phyloP scores from a whole-genome alignment of 2,113 vertebrate genomes.

The Planiliza haematocheilus region DNA sequence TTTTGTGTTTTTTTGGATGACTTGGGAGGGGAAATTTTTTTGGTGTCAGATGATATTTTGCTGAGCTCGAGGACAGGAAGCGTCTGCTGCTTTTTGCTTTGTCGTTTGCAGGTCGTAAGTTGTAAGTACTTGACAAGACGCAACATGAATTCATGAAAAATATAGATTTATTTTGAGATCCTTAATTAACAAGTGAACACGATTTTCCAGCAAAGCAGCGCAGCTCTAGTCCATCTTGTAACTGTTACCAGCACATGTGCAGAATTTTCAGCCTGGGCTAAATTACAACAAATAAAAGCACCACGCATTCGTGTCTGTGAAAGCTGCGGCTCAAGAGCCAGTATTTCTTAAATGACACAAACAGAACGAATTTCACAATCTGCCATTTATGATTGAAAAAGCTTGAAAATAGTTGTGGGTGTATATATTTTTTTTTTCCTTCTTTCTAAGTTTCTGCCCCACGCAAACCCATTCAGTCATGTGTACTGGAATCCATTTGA shows the following conservation, averaged over 20 bases:
- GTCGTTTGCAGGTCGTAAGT: too few relatives aligned
- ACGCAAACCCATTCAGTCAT: not conserved
- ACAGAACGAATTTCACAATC: slow-evolving; percentile 41
- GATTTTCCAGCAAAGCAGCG: slow-evolving; percentile 13
- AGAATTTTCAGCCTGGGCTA: slow-evolving; percentile 23
- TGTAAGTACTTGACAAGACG: not conserved
- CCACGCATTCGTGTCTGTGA: slow-evolving; percentile 20
- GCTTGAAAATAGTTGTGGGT: slow-evolving; percentile 39
- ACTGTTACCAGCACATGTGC: slow-evolving; percentile 24
- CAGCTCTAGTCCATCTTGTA: slow-evolving; percentile 13
- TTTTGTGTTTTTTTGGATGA: not conserved
- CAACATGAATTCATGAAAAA: slow-evolving; percentile 64
- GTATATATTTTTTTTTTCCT: slow-evolving; percentile 14
- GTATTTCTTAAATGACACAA: slow-evolving; percentile 39
- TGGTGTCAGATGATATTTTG: not conserved
- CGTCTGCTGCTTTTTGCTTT: too few relatives aligned
- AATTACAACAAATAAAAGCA: slow-evolving; percentile 67
- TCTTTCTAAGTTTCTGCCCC: slow-evolving; percentile 9
- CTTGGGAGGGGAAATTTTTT: not conserved
- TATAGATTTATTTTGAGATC: slow-evolving; percentile 72
- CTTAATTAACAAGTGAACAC: slow-evolving; percentile 37
- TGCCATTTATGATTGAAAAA: slow-evolving; percentile 56
- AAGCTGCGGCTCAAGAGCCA: slow-evolving; percentile 22
- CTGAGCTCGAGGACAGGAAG: too few relatives aligned
- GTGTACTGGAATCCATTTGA: not conserved